A percentile compares a stretch with the other conserved stretches of the same genome.
Evolutionary conservation across 2,888 invertebrate species (phyloP).

Genomic region (Plagodis dolabraria): DNA sequence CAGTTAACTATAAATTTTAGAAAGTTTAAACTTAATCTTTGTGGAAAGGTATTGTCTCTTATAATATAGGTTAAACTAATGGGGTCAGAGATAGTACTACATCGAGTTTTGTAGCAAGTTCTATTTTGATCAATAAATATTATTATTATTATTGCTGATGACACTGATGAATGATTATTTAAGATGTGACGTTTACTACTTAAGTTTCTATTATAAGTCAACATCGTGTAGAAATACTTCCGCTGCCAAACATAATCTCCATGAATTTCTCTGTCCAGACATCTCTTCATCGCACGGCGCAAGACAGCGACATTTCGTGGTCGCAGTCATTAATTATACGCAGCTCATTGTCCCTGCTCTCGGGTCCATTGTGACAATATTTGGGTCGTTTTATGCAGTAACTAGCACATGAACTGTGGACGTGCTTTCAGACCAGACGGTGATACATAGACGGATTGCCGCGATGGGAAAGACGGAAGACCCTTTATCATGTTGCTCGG

Average conservation of each 20-base stretch:
- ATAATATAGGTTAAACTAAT: too few relatives aligned
- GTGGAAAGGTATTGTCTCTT: too few relatives aligned
- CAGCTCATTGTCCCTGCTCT: constrained; percentile 76
- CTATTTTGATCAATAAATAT: too few relatives aligned
- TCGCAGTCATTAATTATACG: constrained; percentile 82
- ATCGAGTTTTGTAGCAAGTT: too few relatives aligned
- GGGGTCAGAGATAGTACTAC: too few relatives aligned
- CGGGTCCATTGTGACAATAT: constrained; percentile 81
- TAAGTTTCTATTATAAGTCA: too few relatives aligned
- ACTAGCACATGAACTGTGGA: constrained; percentile 31
- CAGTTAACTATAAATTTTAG: too few relatives aligned
- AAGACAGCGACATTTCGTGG: constrained; percentile 78
- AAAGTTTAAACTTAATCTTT: too few relatives aligned
- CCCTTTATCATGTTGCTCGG: constrained; percentile 46
- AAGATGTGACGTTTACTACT: too few relatives aligned
- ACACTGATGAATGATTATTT: too few relatives aligned
- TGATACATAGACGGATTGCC: constrained; percentile 79
- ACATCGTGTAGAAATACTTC: too few relatives aligned
- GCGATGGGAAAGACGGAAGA: constrained; percentile 63
- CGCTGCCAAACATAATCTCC: constrained; percentile 34
- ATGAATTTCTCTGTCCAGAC: constrained; percentile 43
- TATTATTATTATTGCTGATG: too few relatives aligned
- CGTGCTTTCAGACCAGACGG: constrained; percentile 78
- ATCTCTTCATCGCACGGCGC: constrained; percentile 59
- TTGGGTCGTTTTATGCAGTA: constrained; percentile 58